Base-by-base conservation (phyloP, 2,888 invertebrate genomes). In the Drosophila aldrichi region DNA sequence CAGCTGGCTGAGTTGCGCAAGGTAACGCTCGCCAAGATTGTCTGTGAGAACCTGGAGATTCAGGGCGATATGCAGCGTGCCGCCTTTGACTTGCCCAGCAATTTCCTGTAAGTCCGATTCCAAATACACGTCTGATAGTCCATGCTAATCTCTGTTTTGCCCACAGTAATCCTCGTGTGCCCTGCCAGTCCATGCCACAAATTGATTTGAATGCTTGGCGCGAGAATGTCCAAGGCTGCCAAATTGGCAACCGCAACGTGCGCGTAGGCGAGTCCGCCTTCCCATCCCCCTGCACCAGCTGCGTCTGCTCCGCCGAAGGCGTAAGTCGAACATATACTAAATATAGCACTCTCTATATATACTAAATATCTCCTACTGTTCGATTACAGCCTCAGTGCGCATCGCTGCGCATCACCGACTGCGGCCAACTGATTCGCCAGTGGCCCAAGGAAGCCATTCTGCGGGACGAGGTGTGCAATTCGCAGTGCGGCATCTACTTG, bases 1-100 rank as follows among this genome's bases (percentile, higher is more conserved):
- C 98, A 99, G 91, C 92, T 98, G 65, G 95, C 96, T 0, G 98
- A 98, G 93, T 95, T 99, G 71, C 94, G 98, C 1, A 98, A 98
- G 92, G 94, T 95, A 1, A 97, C 97, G 0, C 91, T 98, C 44
- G 95, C 98, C 0, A 97, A 97, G 92, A 92, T 98, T 0, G 93
- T 97, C 64, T 99, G 98, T 90, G 97, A 98, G 79, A 98, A 98
- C 93, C 95, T 97, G 92, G 98, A 98, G 91, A 94, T 96, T 7
- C 94, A 96, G 43, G 96, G 95, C 4, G 96, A 97, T 64, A 97
- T 98, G 92, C 98, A 98, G 91, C 94, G 97, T 56, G 96, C 97
- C 8, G 96, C 97, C 1, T 97, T 98, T 90, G 98, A 98, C 92
- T 94, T 98, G 76, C 98, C 98, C 0, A 97, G 97, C 91, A 96